These are phyloP conservation scores for Polymixis lichenea DNA, from an alignment of 2,888 invertebrate genomes.

Conservation along the genomic window DNA sequence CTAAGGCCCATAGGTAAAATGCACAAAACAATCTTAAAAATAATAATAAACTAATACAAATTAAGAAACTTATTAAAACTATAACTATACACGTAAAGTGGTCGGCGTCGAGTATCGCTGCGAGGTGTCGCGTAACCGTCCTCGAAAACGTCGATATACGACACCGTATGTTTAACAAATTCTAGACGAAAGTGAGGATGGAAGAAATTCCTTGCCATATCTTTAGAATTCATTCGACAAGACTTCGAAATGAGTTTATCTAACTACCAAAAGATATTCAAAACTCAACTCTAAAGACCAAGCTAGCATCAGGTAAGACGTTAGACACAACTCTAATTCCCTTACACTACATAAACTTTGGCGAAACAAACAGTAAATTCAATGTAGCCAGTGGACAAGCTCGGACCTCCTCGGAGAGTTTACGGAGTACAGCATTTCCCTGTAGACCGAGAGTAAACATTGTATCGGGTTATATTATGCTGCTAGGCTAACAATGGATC, in stretches of 20 bases:
- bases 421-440: conserved; percentile 47
- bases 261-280: background rate
- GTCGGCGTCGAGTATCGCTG: no score
- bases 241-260: background rate
- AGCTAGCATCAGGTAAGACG: conserved; percentile 18
- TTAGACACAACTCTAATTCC: conserved; percentile 36
- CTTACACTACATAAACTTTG: conserved; percentile 56
- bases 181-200: background rate
- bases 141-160: no score
- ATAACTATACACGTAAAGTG: no score
- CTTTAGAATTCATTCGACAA: background rate
- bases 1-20: no score
- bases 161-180: no score
- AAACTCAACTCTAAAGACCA: background rate
- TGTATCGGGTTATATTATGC: conserved; percentile 49
- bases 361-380: conserved; percentile 64
- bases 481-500: conserved; percentile 25
- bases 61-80: no score
- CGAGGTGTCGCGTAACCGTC: no score
- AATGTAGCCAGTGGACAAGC: conserved; percentile 60
- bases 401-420: conserved; percentile 45
- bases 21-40: no score
- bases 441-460: conserved; percentile 47
- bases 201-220: background rate
- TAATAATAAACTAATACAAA: no score